Percentiles rank a stretch among this genome's conserved stretches.
These are phyloP conservation scores for Carduelis carduelis DNA, from an alignment of 2,797 vertebrate genomes.

Conservation along the genomic window DNA sequence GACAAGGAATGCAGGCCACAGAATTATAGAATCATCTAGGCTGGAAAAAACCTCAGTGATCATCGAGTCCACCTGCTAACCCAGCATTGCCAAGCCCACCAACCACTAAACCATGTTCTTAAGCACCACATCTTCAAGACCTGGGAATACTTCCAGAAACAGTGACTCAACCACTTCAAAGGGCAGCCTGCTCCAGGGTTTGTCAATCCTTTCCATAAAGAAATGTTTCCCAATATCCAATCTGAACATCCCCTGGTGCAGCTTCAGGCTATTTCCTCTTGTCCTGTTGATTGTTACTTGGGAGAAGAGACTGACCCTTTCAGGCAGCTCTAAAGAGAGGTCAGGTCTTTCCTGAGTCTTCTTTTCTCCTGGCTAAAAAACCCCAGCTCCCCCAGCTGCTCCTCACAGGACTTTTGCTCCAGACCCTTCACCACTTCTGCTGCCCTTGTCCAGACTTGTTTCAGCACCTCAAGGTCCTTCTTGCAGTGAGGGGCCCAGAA, in stretches of 20 bases:
- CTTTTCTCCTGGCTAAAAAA: neutral
- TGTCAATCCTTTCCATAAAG: neutral
- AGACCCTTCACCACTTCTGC: neutral
- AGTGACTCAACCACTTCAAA: neutral
- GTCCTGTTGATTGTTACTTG: neutral
- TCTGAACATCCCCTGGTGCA: neutral
- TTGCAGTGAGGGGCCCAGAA: neutral
- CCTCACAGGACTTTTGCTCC: neutral
- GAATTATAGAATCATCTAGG: neutral
- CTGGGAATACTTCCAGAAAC: neutral
- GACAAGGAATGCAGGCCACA: neutral
- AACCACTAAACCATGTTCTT: neutral
- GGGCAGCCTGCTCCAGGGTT: neutral
- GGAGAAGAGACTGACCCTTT: accelerated
- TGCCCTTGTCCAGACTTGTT: neutral
- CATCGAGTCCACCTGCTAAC: neutral
- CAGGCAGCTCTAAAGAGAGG: neutral
- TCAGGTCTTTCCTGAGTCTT: neutral
- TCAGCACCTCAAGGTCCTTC: neutral
- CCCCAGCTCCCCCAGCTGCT: neutral
- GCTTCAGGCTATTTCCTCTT: neutral
- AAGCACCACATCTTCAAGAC: neutral
- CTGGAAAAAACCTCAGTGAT: neutral
- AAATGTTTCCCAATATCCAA: neutral
- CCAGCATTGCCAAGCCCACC: neutral